A percentile compares a stretch with the other conserved stretches of the same genome.
Conservation (phyloP, 2,888 invertebrate species). For the Petrophora chlorosata region DNA sequence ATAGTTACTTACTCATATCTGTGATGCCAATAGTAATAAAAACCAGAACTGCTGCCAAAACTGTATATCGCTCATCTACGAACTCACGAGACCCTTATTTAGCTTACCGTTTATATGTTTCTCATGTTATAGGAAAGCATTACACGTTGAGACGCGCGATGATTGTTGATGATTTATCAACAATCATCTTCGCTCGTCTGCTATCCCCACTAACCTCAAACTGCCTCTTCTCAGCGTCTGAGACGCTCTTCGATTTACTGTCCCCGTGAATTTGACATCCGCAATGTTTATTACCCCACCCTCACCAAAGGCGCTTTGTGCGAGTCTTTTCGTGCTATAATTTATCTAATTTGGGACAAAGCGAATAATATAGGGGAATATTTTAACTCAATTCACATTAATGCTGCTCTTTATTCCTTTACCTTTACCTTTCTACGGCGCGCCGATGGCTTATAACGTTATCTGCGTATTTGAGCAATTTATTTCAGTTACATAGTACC, state of each 20-base stretch:
- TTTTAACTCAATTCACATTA: conserved; percentile 50
- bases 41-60: too few relatives aligned
- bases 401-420: conserved; percentile 34
- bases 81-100: too few relatives aligned
- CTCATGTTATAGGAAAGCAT: too few relatives aligned
- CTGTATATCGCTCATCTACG: too few relatives aligned
- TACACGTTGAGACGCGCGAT: too few relatives aligned
- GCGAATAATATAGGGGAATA: conserved; percentile 59
- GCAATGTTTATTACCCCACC: conserved; percentile 70
- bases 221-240: conserved; percentile 47
- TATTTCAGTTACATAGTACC: too few relatives aligned
- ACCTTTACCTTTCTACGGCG: conserved; percentile 18
- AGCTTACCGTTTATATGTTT: too few relatives aligned
- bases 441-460: conserved; percentile 5
- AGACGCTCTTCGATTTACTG: conserved; percentile 68
- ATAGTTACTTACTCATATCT: too few relatives aligned
- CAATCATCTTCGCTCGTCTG: conserved; percentile 37
- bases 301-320: conserved; percentile 62
- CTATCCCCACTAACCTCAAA: conserved; percentile 33
- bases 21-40: too few relatives aligned
- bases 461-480: too few relatives aligned
- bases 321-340: conserved; percentile 71
- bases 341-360: conserved; percentile 78
- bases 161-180: too few relatives aligned
- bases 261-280: conserved; percentile 72